Evolutionary conservation across 1,140 invertebrate species (phyloP), one percentile per base, ranked within the genome.

Genomic region (Drosophila bocqueti): DNA sequence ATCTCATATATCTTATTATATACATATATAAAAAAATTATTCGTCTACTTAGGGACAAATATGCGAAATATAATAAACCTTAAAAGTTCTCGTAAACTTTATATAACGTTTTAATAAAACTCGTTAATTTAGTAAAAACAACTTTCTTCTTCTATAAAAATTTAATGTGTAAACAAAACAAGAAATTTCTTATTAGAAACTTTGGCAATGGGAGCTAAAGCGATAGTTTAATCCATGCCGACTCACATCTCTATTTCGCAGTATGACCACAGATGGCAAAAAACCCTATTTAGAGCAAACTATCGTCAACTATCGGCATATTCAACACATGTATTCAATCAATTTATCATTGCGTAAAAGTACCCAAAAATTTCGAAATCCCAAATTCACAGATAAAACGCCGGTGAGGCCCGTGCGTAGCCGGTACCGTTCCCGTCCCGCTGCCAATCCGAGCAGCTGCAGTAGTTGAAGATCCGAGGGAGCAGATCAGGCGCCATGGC

Each of bases 301-400:
- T 67, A 60, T 58, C 62, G 62, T n/a, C 58, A 67, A 60, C 74
- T 71, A 76, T 50, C 52, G 72, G 61, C 24, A 57, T 29, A 57
- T 42, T 58, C 67, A 80, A 87, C 81, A 87, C 82, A 86, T 80
- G 82, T 86, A 81, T 73, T 57, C 54, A 57, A 74, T 74, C 65
- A 58, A 76, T 65, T 75, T 85, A 84, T 79, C 87, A 85, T 90
- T 90, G 85, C 85, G 85, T 90, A 90, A 89, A 89, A 71, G 54
- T 89, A 84, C 26, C 62, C 61, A 66, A 83, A 69, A 76, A 89
- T 90, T 90, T 89, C 68, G 71, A 90, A 90, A 84, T 89, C 45
- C 81, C 64, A 89, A 89, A 89, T 84, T 89, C 42, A 79, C 74
- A 79, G 57, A 85, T 61, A 65, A n/a, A 74, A 61, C 66, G 58